These are phyloP conservation scores for Alectoris magna DNA, from an alignment of 2,797 vertebrate genomes.

Conservation along the genomic window DNA sequence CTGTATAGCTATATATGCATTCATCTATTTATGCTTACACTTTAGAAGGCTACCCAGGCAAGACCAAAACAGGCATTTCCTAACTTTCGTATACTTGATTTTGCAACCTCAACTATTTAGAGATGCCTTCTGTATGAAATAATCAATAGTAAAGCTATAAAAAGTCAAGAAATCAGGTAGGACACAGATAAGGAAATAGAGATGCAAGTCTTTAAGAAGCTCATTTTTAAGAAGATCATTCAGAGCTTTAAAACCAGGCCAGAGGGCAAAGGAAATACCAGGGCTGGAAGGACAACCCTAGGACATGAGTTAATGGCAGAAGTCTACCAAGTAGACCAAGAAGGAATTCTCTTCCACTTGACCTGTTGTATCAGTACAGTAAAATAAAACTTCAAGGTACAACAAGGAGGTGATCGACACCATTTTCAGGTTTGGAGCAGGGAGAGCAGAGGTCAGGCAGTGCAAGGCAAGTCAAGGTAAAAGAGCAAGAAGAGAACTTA, in stretches of 20 bases:
- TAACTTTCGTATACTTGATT: background rate
- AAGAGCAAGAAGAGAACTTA: background rate
- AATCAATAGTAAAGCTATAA: background rate
- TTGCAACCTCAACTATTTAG: background rate
- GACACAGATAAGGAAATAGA: background rate
- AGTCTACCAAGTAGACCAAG: background rate
- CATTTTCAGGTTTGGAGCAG: background rate
- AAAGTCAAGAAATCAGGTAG: background rate
- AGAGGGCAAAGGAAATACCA: background rate
- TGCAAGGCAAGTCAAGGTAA: background rate
- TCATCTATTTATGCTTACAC: background rate
- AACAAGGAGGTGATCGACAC: background rate
- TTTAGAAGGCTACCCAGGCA: background rate
- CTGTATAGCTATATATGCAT: background rate
- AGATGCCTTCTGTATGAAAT: background rate
- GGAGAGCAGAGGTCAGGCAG: background rate
- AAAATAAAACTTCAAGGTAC: background rate
- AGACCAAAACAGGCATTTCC: background rate
- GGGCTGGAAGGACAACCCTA: background rate
- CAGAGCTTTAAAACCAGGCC: background rate
- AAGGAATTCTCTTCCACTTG: background rate
- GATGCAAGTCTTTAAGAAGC: background rate
- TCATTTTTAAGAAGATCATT: background rate
- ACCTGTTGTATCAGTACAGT: background rate
- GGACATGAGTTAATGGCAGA: background rate